Base-by-base conservation (phyloP, 2,113 vertebrate species). In the Scomber colias region DNA sequence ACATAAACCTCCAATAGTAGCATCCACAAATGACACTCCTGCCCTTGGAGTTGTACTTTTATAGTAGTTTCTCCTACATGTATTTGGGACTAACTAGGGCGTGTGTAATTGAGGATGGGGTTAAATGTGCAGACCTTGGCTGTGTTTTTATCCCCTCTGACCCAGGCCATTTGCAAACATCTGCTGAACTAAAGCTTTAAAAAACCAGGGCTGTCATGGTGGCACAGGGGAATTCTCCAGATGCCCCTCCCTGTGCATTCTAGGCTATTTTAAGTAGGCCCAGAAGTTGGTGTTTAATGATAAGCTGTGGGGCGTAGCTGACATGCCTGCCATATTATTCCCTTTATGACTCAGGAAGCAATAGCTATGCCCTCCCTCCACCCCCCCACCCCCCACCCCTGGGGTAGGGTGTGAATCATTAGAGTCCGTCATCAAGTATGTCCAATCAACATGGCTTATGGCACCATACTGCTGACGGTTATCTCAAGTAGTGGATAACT, bases 211-310 rank as follows among this genome's bases (percentile, higher is more conserved):
- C 59, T 78, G 66, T 80, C 83, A 72, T 48, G 57, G 63, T 68
- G 63, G 71, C 24, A 71, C 56, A 82, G 77, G 77, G 67, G 72
- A 88, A 86, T 87, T 91, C 85, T 88, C 86, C 67, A 78, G 66
- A 80, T 75, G 68, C 84, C 74, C 82, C 70, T 78, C 86, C 81
- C 82, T 73, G 82, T 61, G 75, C 74, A 82, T 83, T 85, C 79
- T 66, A 74, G 67, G 60, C 82, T 94, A 94, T 95, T 95, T 93
- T 81, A 76, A 90, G 89, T 54, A 74, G 17, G 56, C 57, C 83
- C 67, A 85, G 88, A 89, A 88, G 84, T 89, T 61, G 61, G 77
- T 73, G 83, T 87, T 89, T 91, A 78, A 89, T 81, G 92, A 91
- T 91, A 91, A 92, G 89, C 83, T 75, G 71, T 69, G 77, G 81